Conservation (phyloP, 2,113 vertebrate species). For the Numenius arquata region DNA sequence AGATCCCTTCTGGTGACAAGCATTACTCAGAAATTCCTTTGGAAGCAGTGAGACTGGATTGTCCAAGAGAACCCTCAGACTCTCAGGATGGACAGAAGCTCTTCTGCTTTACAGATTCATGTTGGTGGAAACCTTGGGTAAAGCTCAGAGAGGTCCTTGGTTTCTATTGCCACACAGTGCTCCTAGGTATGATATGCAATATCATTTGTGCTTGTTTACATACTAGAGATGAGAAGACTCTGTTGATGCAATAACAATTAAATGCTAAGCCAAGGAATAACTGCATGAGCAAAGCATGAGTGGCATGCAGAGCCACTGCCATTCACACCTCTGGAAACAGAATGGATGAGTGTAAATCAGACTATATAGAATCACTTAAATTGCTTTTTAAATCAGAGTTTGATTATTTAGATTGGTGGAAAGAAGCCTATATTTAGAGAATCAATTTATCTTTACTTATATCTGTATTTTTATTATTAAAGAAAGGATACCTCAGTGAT, state of each 20-base stretch:
- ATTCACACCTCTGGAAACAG: not conserved
- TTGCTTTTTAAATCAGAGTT: not conserved
- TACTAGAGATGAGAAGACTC: not conserved
- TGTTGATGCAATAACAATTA: not conserved
- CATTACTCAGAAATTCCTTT: conserved; percentile 24
- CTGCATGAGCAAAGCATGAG: not conserved
- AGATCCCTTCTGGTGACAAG: conserved; percentile 25
- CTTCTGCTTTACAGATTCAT: not conserved
- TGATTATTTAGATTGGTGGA: not conserved
- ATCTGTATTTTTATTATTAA: not conserved
- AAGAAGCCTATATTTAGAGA: not conserved
- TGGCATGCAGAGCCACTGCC: not conserved
- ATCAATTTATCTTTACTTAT: not conserved
- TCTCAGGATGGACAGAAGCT: not conserved
- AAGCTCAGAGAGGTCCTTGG: not conserved
- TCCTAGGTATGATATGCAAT: fast-evolving
- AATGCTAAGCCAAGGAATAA: not conserved
- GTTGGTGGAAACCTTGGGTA: not conserved
- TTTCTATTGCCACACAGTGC: not conserved
- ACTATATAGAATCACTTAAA: not conserved
- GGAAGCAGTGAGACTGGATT: not conserved
- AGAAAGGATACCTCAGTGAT: not conserved
- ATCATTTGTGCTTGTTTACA: not conserved
- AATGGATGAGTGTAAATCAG: not conserved
- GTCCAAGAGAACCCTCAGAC: not conserved